Conservation (phyloP, 2,113 vertebrate species). For the Propithecus coquereli region DNA sequence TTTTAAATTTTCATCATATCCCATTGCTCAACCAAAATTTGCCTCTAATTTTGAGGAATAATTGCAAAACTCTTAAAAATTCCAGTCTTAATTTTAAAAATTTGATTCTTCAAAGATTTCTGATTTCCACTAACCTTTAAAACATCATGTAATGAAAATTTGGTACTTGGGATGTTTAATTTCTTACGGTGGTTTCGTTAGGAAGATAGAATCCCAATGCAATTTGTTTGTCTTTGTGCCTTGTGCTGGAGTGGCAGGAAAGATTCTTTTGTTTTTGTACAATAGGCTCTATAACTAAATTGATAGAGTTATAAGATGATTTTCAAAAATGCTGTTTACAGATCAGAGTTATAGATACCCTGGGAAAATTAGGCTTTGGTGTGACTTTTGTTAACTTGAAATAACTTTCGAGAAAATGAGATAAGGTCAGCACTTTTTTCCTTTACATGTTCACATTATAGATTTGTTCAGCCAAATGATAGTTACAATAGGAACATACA, state of each 20-base stretch:
- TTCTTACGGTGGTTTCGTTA: not conserved
- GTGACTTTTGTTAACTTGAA: slow-evolving; percentile 19
- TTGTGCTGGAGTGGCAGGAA: slow-evolving; percentile 1
- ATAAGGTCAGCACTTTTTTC: not conserved
- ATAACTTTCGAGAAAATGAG: not conserved
- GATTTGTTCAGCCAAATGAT: not conserved
- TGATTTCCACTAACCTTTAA: slow-evolving; percentile 12
- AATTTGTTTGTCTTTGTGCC: not conserved
- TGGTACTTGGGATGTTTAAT: slow-evolving; percentile 24
- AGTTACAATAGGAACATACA: not conserved
- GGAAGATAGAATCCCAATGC: not conserved
- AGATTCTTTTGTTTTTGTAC: not conserved
- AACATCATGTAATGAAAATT: not conserved
- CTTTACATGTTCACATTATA: not conserved
- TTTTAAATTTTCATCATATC: not conserved
- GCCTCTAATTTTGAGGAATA: not conserved
- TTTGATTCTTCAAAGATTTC: slow-evolving; percentile 17
- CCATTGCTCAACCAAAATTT: not conserved
- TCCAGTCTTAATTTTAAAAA: slow-evolving; percentile 2
- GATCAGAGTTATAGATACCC: not conserved
- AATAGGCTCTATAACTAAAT: not conserved
- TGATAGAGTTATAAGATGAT: not conserved
- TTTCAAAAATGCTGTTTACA: slow-evolving; percentile 16
- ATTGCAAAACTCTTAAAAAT: not conserved
- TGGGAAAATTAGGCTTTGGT: not conserved